These are phyloP conservation scores for Argya squamiceps DNA, from an alignment of 2,797 vertebrate genomes.

Conservation along the genomic window DNA sequence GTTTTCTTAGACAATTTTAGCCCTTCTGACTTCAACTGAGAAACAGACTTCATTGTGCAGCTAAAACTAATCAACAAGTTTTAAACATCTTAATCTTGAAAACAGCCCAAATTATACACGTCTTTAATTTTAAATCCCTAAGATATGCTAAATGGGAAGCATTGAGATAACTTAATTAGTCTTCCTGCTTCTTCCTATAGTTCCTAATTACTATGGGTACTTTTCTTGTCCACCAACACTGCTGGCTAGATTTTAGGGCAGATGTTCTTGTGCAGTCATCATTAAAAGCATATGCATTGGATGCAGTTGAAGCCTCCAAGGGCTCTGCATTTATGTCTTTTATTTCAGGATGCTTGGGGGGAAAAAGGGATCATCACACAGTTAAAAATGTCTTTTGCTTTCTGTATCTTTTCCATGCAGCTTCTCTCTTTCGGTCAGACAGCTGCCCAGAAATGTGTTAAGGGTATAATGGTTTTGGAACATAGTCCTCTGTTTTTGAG, in stretches of 20 bases:
- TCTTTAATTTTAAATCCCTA: background rate
- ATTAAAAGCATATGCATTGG: background rate
- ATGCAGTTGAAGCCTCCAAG: background rate
- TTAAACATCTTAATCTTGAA: background rate
- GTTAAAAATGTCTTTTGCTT: background rate
- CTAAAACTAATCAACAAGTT: background rate
- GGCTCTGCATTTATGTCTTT: background rate
- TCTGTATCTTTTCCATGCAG: background rate
- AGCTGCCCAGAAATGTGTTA: background rate
- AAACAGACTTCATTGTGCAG: background rate
- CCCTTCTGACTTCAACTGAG: background rate
- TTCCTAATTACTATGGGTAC: background rate
- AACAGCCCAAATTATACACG: background rate
- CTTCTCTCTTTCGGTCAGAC: background rate
- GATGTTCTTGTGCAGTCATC: background rate
- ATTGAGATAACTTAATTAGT: background rate
- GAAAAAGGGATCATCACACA: background rate
- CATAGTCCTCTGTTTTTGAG: background rate
- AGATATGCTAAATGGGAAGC: background rate
- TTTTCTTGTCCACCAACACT: constrained; percentile 3
- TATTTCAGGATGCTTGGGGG: background rate
- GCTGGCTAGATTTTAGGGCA: constrained; percentile 2
- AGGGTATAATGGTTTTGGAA: background rate
- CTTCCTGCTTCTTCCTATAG: background rate
- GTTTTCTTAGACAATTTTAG: background rate